Evolutionary conservation across 35 echinoderm and acorn worm species (phyloP).

Genomic region (Nesometra sesokonis): DNA sequence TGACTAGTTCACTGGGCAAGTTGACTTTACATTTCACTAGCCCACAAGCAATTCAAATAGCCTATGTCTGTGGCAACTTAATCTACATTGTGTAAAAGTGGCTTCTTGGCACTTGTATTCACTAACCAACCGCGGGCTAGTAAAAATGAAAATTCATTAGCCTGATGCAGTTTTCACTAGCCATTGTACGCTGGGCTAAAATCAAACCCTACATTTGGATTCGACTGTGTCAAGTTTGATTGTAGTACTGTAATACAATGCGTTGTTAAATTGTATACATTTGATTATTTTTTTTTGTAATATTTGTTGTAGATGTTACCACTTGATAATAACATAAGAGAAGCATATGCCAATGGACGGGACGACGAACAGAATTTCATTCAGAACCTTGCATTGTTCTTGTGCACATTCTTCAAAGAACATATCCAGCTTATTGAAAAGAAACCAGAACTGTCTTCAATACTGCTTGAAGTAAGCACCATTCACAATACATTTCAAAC

Average conservation of each 20-base stretch:
- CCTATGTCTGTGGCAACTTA: no score
- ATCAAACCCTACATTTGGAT: neutral
- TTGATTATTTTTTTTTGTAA: neutral
- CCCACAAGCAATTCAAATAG: no score
- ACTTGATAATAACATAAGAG: slow-evolving; percentile 55
- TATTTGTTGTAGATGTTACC: slow-evolving; percentile 71
- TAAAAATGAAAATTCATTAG: no score
- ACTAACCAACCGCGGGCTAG: neutral
- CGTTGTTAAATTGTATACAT: no score
- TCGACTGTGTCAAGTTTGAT: neutral
- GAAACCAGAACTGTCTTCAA: slow-evolving; percentile 66
- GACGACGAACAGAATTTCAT: slow-evolving; percentile 99
- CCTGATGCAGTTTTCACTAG: no score
- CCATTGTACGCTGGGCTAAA: no score
- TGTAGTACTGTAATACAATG: no score
- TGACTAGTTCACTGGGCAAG: no score
- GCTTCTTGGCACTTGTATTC: no score
- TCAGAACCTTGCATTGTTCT: slow-evolving; percentile 91
- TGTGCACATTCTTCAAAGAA: slow-evolving; percentile 94
- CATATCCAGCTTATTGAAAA: slow-evolving; percentile 86
- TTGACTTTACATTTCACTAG: no score
- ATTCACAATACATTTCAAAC: no score
- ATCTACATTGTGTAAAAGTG: no score
- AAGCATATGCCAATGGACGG: slow-evolving; percentile 75
- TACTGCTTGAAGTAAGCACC: slow-evolving; percentile 77